Evolutionary conservation across 2,888 invertebrate species (phyloP), one percentile per base, ranked within the genome.

Genomic region (Timema podura): DNA sequence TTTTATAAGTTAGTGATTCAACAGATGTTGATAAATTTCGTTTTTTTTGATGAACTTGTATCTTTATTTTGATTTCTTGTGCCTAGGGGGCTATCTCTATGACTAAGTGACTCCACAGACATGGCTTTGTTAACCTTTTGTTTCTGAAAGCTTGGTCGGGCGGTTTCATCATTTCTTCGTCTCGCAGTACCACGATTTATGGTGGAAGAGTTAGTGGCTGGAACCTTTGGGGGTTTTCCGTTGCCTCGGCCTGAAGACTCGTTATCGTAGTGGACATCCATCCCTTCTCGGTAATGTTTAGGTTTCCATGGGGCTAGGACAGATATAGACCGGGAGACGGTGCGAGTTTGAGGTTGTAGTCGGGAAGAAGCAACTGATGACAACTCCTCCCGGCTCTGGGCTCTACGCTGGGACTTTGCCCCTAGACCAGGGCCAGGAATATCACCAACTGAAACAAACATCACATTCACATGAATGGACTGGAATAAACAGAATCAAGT

Each of bases 231-330:
- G 3, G 75, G 73, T 57, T 73, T 74, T 10, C 71, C 72, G 64
- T 67, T 68, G 15, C 61, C 9, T 45, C 44, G 30, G 61, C 30
- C 8, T 8, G 61, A 45, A 7, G 7, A 8, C 83, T 77, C 86
- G 84, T 77, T 91, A 64, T 71, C 72, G 73, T 76, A 76, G 47
- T 74, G 75, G 10, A 76, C 74, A 81, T 92, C 92, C 78, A 89
- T 87, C 68, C 87, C 88, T 76, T 92, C 92, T 77, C 85, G 85
- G 77, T 88, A 85, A 77, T 90, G 89, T 74, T 88, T 86, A 5
- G 93, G 93, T 72, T 89, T 89, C 93, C 93, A 93, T 5, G 93
- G 93, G 0, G 93, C 92, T 78, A 93, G 85, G 75, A 93, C 89
- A 5, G 92, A 92, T 76, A 93, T 92, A 72, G 92, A 92, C 68